A percentile compares a stretch with the other conserved stretches of the same genome.
Evolutionary conservation across 1,140 invertebrate species (phyloP).

Genomic region (Agraylea sexmaculata): DNA sequence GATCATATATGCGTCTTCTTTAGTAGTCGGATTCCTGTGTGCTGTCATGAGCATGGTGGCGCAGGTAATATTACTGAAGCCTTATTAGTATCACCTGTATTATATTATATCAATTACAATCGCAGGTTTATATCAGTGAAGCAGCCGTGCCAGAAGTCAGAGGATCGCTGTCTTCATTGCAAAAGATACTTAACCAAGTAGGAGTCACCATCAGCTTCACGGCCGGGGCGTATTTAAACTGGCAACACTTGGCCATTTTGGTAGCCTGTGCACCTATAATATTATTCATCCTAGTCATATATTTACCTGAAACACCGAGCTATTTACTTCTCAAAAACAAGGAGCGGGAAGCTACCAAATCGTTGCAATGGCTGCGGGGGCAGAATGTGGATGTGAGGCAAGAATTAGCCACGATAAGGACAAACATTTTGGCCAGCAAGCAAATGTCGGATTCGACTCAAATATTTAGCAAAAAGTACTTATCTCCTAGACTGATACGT

Average conservation of each 20-base stretch:
- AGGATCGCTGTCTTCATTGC: conserved; percentile 70
- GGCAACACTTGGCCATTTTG: conserved; percentile 66
- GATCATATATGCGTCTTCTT: conserved; percentile 65
- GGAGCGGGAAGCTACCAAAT: conserved; percentile 64
- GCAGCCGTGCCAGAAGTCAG: conserved; percentile 75
- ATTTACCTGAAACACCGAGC: conserved; percentile 74
- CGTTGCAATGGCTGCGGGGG: conserved; percentile 65
- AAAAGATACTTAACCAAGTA: conserved; percentile 74
- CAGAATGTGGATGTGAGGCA: conserved; percentile 57
- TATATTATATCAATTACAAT: not conserved
- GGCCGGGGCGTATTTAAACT: conserved; percentile 67
- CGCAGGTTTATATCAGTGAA: conserved; percentile 79
- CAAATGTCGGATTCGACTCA: conserved; percentile 27
- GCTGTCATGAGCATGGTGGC: conserved; percentile 67
- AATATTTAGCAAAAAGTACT: conserved; percentile 32
- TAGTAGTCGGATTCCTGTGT: conserved; percentile 65
- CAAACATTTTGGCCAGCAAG: conserved; percentile 48
- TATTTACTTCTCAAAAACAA: conserved; percentile 60
- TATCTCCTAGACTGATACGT: conserved; percentile 44
- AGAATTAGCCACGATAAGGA: conserved; percentile 54
- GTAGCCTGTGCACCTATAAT: conserved; percentile 60
- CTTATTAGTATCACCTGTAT: not conserved
- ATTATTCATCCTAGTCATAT: conserved; percentile 54
- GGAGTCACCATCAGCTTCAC: conserved; percentile 73
- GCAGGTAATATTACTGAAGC: conserved; percentile 41